These are phyloP conservation scores for Cebus imitator DNA, from an alignment of 2,113 vertebrate species.

Conservation along the genomic window DNA sequence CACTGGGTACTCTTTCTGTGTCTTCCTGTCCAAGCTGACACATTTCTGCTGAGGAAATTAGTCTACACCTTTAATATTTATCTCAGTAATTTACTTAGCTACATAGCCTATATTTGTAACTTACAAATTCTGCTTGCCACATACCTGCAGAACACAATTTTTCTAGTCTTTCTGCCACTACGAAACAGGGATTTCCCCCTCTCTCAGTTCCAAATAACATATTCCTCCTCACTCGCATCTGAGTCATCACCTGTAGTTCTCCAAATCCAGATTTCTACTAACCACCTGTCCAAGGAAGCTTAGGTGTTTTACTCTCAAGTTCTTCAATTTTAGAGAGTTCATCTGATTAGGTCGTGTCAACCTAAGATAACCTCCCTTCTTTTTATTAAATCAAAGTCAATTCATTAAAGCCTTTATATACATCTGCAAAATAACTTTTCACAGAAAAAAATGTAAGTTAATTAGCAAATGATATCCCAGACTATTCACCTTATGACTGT, in stretches of 20 bases:
- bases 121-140: not conserved
- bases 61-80: not conserved
- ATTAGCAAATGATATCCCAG: not conserved
- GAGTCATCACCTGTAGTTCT: not conserved
- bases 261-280: not conserved
- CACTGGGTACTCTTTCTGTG: too few relatives aligned
- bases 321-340: not conserved
- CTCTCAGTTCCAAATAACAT: not conserved
- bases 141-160: not conserved
- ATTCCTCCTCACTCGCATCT: too few relatives aligned
- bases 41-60: not conserved
- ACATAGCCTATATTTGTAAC: too few relatives aligned
- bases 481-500: not conserved
- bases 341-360: not conserved
- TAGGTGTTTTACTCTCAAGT: not conserved
- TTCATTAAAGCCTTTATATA: not conserved
- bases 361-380: not conserved
- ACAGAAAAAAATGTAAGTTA: not conserved
- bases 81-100: not conserved
- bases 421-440: not conserved
- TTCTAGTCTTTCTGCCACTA: not conserved
- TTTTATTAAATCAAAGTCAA: not conserved
- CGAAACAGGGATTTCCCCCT: accelerated
- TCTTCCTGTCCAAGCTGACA: not conserved
- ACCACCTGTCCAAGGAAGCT: not conserved